Percentiles rank a stretch among this genome's conserved stretches.
These are phyloP conservation scores for Anarsia innoxiella DNA, from an alignment of 2,888 invertebrate genomes.

Conservation along the genomic window DNA sequence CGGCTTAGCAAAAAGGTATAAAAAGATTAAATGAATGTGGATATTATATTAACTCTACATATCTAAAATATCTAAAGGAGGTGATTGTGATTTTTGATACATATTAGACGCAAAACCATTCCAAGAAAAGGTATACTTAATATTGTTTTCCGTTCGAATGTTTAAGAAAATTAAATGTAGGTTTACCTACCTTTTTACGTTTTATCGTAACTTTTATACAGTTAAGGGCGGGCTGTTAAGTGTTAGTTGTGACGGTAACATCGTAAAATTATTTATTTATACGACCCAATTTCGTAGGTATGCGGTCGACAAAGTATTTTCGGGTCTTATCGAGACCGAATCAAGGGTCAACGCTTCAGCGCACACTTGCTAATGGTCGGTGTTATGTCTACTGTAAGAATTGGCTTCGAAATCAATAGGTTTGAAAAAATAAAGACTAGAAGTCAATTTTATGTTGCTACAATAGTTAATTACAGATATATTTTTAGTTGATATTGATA, in stretches of 20 bases:
- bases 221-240: conserved; percentile 49
- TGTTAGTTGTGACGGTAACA: conserved; percentile 56
- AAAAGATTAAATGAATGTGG: too few species aligned
- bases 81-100: too few species aligned
- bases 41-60: too few species aligned
- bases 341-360: conserved; percentile 66
- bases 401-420: too few species aligned
- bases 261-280: conserved; percentile 69
- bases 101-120: too few species aligned
- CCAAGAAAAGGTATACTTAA: too few species aligned
- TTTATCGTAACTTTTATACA: conserved; percentile 44
- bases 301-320: conserved; percentile 67
- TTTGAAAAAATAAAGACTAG: too few species aligned
- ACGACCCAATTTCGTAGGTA: conserved; percentile 63
- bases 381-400: conserved; percentile 24
- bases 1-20: too few species aligned
- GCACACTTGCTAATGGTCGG: conserved; percentile 48
- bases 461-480: neutral
- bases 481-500: neutral
- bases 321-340: conserved; percentile 64
- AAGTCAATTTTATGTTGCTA: neutral
- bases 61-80: too few species aligned
- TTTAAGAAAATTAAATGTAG: too few species aligned
- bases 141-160: too few species aligned
- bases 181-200: conserved; percentile 19